phyloP scores from a whole-genome alignment of 2,797 vertebrate genomes.

The Manis javanica region DNA sequence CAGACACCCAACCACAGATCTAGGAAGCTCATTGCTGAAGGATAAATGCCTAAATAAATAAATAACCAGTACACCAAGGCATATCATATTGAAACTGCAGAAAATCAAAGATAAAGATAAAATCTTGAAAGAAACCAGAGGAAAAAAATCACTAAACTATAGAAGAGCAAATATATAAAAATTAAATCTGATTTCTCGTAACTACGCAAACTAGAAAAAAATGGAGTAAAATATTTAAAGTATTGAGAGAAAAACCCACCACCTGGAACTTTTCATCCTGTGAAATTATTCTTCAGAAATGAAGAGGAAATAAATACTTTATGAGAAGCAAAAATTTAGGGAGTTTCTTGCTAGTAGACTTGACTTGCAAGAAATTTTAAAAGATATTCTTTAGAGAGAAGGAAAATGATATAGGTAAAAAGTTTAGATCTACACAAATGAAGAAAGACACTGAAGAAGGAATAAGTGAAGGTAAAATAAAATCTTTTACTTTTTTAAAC shows the following conservation, averaged over 20 bases:
- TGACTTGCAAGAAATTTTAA: neutral
- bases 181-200: neutral
- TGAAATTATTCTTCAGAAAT: neutral
- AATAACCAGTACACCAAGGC: neutral
- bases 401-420: neutral
- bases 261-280: neutral
- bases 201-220: neutral
- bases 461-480: neutral
- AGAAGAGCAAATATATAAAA: neutral
- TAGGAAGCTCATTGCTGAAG: neutral
- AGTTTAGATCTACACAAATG: neutral
- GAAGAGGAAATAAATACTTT: neutral
- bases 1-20: neutral
- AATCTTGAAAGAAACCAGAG: neutral
- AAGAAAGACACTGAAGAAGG: neutral
- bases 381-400: neutral
- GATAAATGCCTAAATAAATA: neutral
- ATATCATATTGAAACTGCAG: neutral
- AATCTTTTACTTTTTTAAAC: neutral
- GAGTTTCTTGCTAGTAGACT: neutral
- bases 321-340: neutral
- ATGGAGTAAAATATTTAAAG: neutral
- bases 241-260: neutral
- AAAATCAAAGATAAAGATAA: neutral
- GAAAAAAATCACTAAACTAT: neutral